A percentile compares a stretch with the other conserved stretches of the same genome.
Evolutionary conservation across 2,113 vertebrate species (phyloP).

Genomic region (Sapajus apella): DNA sequence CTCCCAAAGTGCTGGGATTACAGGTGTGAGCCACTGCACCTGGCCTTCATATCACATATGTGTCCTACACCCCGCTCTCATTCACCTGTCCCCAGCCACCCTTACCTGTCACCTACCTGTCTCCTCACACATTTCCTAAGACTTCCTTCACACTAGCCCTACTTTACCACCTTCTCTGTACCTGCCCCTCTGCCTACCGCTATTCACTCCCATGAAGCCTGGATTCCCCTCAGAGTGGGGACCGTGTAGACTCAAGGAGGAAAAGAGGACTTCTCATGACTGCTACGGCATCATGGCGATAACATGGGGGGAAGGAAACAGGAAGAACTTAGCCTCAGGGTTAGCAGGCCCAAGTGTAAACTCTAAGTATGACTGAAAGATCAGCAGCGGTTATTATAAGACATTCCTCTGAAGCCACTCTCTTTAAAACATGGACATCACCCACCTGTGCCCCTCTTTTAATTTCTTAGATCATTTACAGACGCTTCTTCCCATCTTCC

Average conservation of each 20-base stretch:
- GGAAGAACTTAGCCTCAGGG: neutral
- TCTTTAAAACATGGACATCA: neutral
- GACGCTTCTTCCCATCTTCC: neutral
- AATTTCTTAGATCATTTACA: neutral
- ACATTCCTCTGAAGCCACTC: neutral
- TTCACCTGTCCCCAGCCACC: neutral
- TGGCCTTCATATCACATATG: neutral
- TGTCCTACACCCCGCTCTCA: neutral
- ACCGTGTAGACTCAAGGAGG: fast-evolving
- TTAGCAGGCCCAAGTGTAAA: neutral
- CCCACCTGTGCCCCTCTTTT: neutral
- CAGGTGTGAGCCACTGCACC: too few relatives aligned
- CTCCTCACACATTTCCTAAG: neutral
- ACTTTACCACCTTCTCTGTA: neutral
- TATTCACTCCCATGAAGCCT: neutral
- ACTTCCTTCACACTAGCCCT: neutral
- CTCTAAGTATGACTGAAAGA: neutral
- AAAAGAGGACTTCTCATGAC: neutral
- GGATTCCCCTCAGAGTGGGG: neutral
- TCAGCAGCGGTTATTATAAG: fast-evolving
- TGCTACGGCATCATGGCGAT: neutral
- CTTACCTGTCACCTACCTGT: neutral
- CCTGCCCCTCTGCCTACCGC: neutral
- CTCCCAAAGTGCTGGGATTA: too few relatives aligned
- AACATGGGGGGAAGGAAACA: fast-evolving